Evolutionary conservation across 2,113 vertebrate genomes (phyloP).

Genomic region (Oxyruncus cristatus): DNA sequence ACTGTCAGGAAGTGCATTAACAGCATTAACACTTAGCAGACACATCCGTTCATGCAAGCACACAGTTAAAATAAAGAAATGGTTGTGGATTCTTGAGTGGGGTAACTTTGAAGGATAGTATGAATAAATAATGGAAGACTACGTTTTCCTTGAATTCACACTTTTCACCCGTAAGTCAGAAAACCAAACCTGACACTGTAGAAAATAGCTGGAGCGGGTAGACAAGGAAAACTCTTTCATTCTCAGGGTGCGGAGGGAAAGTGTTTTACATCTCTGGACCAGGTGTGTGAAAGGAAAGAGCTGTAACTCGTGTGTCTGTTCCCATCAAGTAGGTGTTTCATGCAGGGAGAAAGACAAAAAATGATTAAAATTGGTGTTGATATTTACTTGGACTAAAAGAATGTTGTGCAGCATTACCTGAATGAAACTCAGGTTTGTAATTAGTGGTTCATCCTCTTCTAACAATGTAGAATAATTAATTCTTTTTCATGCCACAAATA

Average conservation of each 20-base stretch:
- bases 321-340: neutral
- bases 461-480: slow-evolving; percentile 73
- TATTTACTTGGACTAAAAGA: slow-evolving; percentile 61
- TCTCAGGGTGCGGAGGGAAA: neutral
- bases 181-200: neutral
- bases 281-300: neutral
- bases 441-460: slow-evolving; percentile 69
- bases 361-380: neutral
- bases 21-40: neutral
- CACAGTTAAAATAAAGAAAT: neutral
- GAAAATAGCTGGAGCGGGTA: neutral
- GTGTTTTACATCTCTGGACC: neutral
- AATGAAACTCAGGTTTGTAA: slow-evolving; percentile 59
- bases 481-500: slow-evolving; percentile 57
- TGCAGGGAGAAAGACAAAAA: neutral
- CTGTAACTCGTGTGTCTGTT: neutral
- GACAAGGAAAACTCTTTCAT: neutral
- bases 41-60: neutral
- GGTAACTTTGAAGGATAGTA: neutral
- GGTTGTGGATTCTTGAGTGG: neutral
- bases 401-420: slow-evolving; percentile 26
- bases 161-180: neutral
- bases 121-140: slow-evolving; percentile 49
- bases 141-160: neutral
- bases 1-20: neutral